A percentile compares a stretch with the other conserved stretches of the same genome.
These are phyloP conservation scores for Saccostrea cuccullata DNA, from an alignment of 1,140 invertebrate genomes.

Conservation along the genomic window DNA sequence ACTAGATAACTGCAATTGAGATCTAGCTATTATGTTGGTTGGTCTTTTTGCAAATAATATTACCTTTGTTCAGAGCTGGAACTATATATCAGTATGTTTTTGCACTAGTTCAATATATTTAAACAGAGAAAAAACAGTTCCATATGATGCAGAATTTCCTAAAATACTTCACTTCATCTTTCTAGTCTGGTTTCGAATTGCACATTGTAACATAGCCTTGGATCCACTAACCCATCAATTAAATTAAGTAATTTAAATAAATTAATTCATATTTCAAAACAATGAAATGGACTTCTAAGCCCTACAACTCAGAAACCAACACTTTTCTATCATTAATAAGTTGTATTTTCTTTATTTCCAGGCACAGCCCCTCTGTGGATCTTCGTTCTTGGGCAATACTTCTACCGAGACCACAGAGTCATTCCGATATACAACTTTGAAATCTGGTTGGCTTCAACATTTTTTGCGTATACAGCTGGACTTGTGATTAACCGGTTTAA, in stretches of 20 bases:
- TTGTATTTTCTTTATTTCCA: conserved; percentile 59
- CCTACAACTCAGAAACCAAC: background rate
- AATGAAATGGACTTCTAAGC: background rate
- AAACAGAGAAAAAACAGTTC: background rate
- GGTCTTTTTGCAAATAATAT: background rate
- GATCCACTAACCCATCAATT: background rate
- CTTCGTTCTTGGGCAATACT: conserved; percentile 75
- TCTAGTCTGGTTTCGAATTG: background rate
- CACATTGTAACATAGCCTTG: background rate
- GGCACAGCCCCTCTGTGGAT: conserved; percentile 75
- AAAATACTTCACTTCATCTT: background rate
- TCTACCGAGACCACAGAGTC: conserved; percentile 63
- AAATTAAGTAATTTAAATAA: background rate
- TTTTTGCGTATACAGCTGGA: conserved; percentile 72
- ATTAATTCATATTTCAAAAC: background rate
- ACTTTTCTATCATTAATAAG: background rate
- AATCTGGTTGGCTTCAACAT: conserved; percentile 73
- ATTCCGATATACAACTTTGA: conserved; percentile 75
- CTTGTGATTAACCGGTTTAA: conserved; percentile 70
- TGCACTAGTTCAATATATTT: background rate
- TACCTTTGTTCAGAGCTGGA: background rate
- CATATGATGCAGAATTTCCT: too few relatives aligned
- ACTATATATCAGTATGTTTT: background rate
- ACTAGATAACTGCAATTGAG: background rate
- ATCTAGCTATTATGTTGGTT: background rate